Conservation (phyloP, 1,140 invertebrate species). For the Scylla paramamosain region DNA sequence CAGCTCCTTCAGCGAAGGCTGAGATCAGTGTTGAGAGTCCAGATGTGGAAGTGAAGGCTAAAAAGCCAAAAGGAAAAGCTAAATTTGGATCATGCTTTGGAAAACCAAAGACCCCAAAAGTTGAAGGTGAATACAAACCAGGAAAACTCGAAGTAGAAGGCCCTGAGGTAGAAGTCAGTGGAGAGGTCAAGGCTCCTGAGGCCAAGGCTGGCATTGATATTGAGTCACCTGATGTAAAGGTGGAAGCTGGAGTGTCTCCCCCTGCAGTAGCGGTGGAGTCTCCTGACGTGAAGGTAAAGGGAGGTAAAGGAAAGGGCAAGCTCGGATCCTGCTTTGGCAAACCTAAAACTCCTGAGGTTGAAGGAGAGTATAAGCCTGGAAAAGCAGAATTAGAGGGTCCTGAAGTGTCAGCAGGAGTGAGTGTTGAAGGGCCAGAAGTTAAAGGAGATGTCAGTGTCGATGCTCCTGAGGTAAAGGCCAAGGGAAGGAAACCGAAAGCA, state of each 20-base stretch:
- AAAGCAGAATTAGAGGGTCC: constrained; percentile 36
- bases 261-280: neutral
- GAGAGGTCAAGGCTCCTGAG: neutral
- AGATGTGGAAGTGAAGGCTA: constrained; percentile 46
- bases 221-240: constrained; percentile 39
- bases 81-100: constrained; percentile 56
- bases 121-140: constrained; percentile 70
- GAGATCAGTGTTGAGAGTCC: constrained; percentile 44
- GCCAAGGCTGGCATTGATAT: constrained; percentile 47
- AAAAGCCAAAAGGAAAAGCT: constrained; percentile 22
- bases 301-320: constrained; percentile 34
- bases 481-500: constrained; percentile 60
- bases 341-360: constrained; percentile 56
- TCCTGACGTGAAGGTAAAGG: constrained; percentile 50
- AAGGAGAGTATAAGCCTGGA: constrained; percentile 55
- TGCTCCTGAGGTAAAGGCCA: constrained; percentile 47
- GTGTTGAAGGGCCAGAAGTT: constrained; percentile 25
- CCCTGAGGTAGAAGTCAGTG: neutral
- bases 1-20: neutral
- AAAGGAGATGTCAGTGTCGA: constrained; percentile 27
- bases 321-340: constrained; percentile 71
- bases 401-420: constrained; percentile 29
- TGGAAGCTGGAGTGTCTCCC: constrained; percentile 14
- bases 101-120: constrained; percentile 53
- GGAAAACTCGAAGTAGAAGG: constrained; percentile 48